Percentiles rank a stretch among this genome's conserved stretches.
These are phyloP conservation scores for Meda fulgida DNA, from an alignment of 2,797 vertebrate species.

Conservation along the genomic window DNA sequence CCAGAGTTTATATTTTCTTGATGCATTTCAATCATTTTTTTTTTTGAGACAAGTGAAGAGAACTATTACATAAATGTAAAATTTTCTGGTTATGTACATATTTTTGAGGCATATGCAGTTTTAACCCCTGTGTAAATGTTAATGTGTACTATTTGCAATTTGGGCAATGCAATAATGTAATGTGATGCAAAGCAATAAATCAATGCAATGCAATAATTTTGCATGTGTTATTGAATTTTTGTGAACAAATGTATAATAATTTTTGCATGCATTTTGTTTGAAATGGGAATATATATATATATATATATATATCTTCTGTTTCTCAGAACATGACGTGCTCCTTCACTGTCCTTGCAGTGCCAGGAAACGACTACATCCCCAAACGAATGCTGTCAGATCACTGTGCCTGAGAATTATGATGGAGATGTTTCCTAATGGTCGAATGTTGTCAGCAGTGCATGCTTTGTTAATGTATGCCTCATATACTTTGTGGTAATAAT, in stretches of 20 bases:
- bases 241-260: not conserved
- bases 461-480: not conserved
- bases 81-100: not conserved
- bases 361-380: slow-evolving; percentile 48
- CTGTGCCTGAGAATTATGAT: slow-evolving; percentile 4
- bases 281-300: not conserved
- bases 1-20: not conserved
- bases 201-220: not conserved
- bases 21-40: not conserved
- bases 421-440: not conserved
- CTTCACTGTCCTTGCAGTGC: slow-evolving; percentile 59
- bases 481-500: not conserved
- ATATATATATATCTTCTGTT: not conserved
- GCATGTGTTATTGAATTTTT: not conserved
- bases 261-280: not conserved
- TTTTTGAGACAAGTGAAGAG: not conserved
- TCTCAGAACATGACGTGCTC: slow-evolving; percentile 60
- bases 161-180: not conserved
- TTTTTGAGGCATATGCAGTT: not conserved
- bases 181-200: too few species aligned
- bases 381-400: slow-evolving; percentile 37
- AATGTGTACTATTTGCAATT: not conserved
- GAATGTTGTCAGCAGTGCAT: not conserved
- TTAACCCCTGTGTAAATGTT: not conserved
- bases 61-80: not conserved